Evolutionary conservation across 2,888 invertebrate species (phyloP).

Genomic region (Campoletis raptor): DNA sequence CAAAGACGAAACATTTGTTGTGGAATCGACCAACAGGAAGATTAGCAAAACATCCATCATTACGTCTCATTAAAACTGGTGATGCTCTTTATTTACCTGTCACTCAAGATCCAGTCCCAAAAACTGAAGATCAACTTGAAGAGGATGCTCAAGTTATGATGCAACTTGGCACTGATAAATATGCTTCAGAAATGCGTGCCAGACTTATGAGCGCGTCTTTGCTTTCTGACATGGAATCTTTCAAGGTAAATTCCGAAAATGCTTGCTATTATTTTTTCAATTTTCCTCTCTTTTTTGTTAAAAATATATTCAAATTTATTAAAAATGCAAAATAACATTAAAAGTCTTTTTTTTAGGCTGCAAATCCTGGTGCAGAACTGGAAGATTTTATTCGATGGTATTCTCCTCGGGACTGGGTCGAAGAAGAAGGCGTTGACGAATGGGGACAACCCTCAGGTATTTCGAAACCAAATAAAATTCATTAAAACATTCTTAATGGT

Average conservation of each 20-base stretch:
- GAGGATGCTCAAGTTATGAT: conserved; percentile 96
- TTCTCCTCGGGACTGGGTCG: conserved; percentile 97
- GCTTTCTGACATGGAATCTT: conserved; percentile 99
- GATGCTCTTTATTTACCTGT: conserved; percentile 92
- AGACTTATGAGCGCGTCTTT: conserved; percentile 98
- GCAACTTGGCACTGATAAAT: conserved; percentile 93
- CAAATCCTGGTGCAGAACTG: conserved; percentile 95
- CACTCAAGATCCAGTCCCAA: conserved; percentile 97
- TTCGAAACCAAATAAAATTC: neutral
- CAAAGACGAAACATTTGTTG: conserved; percentile 84
- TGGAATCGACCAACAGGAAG: conserved; percentile 90
- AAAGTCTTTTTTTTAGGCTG: conserved; percentile 87
- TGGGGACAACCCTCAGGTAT: conserved; percentile 86
- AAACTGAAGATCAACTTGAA: conserved; percentile 98
- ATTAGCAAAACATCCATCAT: conserved; percentile 88
- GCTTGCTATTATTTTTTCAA: neutral
- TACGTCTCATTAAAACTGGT: conserved; percentile 89
- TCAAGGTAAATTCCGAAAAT: conserved; percentile 89
- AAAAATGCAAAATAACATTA: neutral
- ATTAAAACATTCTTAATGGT: no score
- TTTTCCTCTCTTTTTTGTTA: neutral
- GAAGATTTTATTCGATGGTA: conserved; percentile 99
- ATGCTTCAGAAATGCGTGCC: conserved; percentile 93
- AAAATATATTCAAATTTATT: neutral
- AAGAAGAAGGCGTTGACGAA: conserved; percentile 86